Evolutionary conservation across 1,140 invertebrate species (phyloP), one percentile per base, ranked within the genome.

Genomic region (Drosophila punjabiensis): DNA sequence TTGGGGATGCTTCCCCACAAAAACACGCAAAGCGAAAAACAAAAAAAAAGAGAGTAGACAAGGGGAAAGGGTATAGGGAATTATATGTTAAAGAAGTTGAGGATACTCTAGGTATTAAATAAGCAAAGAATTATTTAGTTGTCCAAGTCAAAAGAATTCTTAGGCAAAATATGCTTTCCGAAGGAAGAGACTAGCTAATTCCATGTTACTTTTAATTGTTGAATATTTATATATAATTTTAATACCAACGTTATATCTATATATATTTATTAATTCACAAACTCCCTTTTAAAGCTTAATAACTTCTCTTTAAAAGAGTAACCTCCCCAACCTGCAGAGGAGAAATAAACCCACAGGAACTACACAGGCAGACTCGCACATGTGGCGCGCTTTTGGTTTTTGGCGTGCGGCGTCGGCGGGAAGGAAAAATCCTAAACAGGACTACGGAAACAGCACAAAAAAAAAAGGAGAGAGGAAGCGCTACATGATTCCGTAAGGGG

Each of bases 301-400:
- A 24, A 32, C 35, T 8, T 18, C 5, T 32, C 13, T 16, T 10
- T 4, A 24, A 20, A 48, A 33, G 68, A 18, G 67, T 53, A 74
- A 20, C 5, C 2, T n/a, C 35, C 33, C 1, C 24, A 35, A 30
- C 30, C 35, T 33, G 35, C 32, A 50, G 39, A 41, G 35, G 16
- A 70, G 10, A 32, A 70, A 43, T 55, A 32, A 70, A 43, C 67
- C 68, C 59, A 73, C 48, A 71, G 39, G 47, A 73, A 73, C 60
- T 59, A 65, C 48, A 73, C 60, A 68, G 43, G 41, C 80, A 82
- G 65, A 63, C 79, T 69, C 78, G 69, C 84, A 82, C 85, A 88
- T 88, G 85, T 89, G 86, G 85, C 85, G 81, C 79, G 75, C 74
- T 89, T 88, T 89, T 79, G 58, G 78, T 48, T 76, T 73, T 63